A percentile compares a stretch with the other conserved stretches of the same genome.
Conservation (phyloP, 2,113 vertebrate genomes). For the Corythornis vintsioides region DNA sequence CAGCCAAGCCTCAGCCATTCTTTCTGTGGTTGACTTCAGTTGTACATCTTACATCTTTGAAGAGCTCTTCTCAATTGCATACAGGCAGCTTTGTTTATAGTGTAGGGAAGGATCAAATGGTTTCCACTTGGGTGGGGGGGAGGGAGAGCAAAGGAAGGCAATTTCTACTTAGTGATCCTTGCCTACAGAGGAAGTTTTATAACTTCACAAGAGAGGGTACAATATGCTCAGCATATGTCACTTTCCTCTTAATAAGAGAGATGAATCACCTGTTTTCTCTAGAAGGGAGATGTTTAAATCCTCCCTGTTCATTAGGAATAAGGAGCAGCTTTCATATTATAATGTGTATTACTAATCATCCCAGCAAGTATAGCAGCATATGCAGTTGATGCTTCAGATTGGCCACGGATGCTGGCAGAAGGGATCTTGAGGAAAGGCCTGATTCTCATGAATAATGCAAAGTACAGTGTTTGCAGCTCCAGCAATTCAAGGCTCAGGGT, state of each 20-base stretch:
- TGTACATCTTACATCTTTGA: conserved; percentile 24
- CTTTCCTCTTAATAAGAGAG: conserved; percentile 10
- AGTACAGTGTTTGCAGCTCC: not conserved
- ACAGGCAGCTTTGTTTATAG: conserved; percentile 44
- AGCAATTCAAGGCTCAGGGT: not conserved
- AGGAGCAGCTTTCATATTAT: conserved; percentile 30
- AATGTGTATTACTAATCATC: not conserved
- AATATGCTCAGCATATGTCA: conserved; percentile 46
- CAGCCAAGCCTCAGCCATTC: conserved; percentile 15
- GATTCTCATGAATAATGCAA: conserved; percentile 12
- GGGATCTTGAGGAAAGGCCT: not conserved
- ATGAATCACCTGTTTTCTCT: conserved; percentile 54
- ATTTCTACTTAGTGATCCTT: not conserved
- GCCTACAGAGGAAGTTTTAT: conserved; percentile 32
- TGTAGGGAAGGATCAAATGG: not conserved
- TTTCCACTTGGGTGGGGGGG: conserved; percentile 10
- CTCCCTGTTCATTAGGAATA: not conserved
- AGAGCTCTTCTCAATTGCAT: conserved; percentile 33
- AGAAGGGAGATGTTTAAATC: conserved; percentile 15
- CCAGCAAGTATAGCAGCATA: not conserved
- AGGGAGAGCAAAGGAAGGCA: not conserved
- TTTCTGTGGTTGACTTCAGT: conserved; percentile 17
- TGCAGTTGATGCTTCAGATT: not conserved
- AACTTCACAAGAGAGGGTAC: not conserved
- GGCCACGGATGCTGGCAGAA: not conserved